These are phyloP conservation scores for Gulo gulo DNA, from an alignment of 2,113 vertebrate species.

Conservation along the genomic window DNA sequence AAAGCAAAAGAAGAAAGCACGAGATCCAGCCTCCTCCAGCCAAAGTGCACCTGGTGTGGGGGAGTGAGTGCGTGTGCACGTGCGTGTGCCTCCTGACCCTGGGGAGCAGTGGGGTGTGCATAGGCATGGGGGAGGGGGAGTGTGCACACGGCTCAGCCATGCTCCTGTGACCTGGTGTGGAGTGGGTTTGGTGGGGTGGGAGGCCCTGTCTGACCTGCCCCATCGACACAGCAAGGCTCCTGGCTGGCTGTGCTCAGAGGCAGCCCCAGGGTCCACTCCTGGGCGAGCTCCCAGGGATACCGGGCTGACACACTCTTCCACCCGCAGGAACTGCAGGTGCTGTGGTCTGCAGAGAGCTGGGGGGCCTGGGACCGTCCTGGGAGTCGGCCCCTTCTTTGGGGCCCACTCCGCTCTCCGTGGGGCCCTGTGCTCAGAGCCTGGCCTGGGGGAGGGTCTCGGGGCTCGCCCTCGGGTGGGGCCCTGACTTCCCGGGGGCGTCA, in stretches of 20 bases:
- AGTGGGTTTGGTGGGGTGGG: neutral
- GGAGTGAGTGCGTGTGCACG: fast-evolving
- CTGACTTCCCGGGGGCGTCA: no score
- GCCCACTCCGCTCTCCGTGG: neutral
- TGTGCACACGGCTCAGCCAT: neutral
- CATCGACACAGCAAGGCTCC: neutral
- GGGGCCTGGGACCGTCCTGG: neutral
- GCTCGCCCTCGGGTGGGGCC: no score
- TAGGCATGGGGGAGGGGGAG: neutral
- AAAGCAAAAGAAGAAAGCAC: neutral
- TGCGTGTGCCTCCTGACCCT: no score
- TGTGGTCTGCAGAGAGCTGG: neutral
- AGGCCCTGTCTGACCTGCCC: neutral
- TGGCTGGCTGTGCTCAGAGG: neutral
- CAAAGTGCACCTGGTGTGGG: no score
- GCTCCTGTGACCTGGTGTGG: neutral
- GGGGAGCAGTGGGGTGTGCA: neutral
- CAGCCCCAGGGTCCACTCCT: neutral
- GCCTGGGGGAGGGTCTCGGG: no score
- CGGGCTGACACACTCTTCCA: neutral
- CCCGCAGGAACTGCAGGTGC: neutral
- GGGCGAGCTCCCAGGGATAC: neutral
- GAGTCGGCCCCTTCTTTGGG: neutral
- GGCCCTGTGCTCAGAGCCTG: neutral
- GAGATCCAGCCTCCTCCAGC: neutral